These are phyloP conservation scores for Mohoua ochrocephala DNA, from an alignment of 2,113 vertebrate genomes.

Conservation along the genomic window DNA sequence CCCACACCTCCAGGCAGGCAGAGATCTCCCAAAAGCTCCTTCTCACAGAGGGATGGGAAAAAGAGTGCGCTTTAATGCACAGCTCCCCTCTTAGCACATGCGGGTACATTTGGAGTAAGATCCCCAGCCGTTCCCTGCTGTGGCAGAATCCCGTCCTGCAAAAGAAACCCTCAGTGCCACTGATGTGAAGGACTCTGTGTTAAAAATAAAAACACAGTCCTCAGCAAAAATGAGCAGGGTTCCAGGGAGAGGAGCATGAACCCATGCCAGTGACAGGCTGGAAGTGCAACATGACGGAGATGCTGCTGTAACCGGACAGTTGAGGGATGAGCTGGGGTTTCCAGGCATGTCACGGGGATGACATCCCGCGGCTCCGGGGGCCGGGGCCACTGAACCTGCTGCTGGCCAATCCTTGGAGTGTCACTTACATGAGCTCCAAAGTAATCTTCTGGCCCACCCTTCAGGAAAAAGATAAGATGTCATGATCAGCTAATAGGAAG, in stretches of 20 bases:
- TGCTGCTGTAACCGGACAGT: conserved; percentile 45
- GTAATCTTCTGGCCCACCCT: conserved; percentile 75
- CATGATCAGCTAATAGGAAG: conserved; percentile 78
- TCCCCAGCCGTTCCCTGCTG: background rate
- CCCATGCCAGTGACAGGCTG: conserved; percentile 29
- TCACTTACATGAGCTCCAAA: conserved; percentile 79
- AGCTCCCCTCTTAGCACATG: background rate
- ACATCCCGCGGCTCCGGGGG: conserved; percentile 58
- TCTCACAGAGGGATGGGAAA: background rate
- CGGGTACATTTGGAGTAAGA: accelerated
- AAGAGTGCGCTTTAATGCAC: background rate
- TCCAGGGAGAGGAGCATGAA: background rate
- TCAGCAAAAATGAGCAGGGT: conserved; percentile 16
- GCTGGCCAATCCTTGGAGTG: conserved; percentile 72
- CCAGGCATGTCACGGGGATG: conserved; percentile 66
- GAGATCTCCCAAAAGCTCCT: background rate
- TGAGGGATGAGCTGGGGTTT: conserved; percentile 58
- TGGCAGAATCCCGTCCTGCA: background rate
- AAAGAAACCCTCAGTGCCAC: background rate
- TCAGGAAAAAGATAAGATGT: conserved; percentile 78
- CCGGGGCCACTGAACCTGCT: conserved; percentile 48
- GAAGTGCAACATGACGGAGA: conserved; percentile 43
- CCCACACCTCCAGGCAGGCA: background rate
- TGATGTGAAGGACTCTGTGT: background rate
- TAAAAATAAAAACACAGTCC: conserved; percentile 40